phyloP scores from a whole-genome alignment of 2,888 invertebrate species.

The Apamea epomidion region DNA sequence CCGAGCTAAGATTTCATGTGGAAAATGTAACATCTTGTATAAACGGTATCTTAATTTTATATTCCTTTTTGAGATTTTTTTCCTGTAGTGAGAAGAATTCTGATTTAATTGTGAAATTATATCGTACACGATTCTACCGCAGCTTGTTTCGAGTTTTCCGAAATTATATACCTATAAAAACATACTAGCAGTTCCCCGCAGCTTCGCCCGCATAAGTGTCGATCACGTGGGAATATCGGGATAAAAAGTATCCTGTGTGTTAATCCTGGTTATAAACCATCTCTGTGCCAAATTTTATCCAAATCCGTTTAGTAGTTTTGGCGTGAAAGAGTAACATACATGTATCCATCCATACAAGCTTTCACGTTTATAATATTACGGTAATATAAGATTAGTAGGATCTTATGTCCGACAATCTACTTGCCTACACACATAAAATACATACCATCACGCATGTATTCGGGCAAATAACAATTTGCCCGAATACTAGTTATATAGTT shows the following conservation, averaged over 20 bases:
- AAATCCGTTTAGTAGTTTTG: too few relatives aligned
- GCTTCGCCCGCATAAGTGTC: too few relatives aligned
- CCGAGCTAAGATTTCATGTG: not conserved
- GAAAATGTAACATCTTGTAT: not conserved
- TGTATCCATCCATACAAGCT: not conserved
- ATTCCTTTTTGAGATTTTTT: not conserved
- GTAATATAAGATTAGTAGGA: not conserved
- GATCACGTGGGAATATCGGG: too few relatives aligned
- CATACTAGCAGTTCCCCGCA: not conserved
- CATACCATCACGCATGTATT: too few relatives aligned
- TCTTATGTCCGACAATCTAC: not conserved
- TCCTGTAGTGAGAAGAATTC: not conserved
- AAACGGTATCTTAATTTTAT: conserved; percentile 18
- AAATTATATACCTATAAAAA: too few relatives aligned
- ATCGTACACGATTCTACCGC: not conserved
- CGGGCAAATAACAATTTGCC: not conserved
- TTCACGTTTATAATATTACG: not conserved
- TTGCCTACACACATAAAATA: not conserved
- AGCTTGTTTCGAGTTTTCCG: not conserved
- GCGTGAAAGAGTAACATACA: too few relatives aligned
- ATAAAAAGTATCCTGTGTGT: too few relatives aligned
- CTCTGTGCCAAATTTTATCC: too few relatives aligned
- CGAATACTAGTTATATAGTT: not conserved
- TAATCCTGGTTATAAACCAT: too few relatives aligned
- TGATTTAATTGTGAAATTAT: conserved; percentile 8